phyloP scores from a whole-genome alignment of 1,140 invertebrate species.

The Drosophila insularis region DNA sequence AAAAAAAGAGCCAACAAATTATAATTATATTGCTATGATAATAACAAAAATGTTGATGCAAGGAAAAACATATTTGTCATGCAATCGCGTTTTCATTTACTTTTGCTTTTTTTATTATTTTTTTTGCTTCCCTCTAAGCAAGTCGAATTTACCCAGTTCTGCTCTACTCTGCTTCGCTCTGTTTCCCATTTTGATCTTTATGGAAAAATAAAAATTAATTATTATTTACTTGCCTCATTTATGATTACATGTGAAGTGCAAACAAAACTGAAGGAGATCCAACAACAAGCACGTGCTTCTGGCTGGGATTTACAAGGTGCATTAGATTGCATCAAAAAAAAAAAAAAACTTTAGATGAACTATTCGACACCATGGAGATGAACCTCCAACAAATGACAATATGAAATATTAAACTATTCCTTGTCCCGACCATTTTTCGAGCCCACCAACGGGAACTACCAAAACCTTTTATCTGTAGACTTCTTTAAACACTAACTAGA shows the following conservation, averaged over 20 bases:
- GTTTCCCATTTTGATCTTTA: constrained; percentile 38
- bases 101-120: constrained; percentile 25
- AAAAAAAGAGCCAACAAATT: constrained; percentile 8
- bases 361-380: background rate
- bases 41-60: constrained; percentile 26
- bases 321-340: background rate
- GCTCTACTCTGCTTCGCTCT: constrained; percentile 29
- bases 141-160: background rate
- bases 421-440: too few species aligned
- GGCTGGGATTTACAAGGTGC: constrained; percentile 3
- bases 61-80: constrained; percentile 41
- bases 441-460: too few species aligned
- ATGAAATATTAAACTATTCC: too few species aligned
- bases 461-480: too few species aligned
- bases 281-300: constrained; percentile 29
- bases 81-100: constrained; percentile 29
- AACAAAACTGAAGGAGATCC: constrained; percentile 30
- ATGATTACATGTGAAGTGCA: constrained; percentile 51
- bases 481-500: too few species aligned
- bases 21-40: constrained; percentile 17
- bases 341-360: background rate
- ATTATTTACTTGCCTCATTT: constrained; percentile 60
- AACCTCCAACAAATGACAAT: too few species aligned
- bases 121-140: constrained; percentile 33
- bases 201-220: constrained; percentile 31